Evolutionary conservation across 2,888 invertebrate species (phyloP), one percentile per base, ranked within the genome.

Genomic region (Liodrosophila aerea): DNA sequence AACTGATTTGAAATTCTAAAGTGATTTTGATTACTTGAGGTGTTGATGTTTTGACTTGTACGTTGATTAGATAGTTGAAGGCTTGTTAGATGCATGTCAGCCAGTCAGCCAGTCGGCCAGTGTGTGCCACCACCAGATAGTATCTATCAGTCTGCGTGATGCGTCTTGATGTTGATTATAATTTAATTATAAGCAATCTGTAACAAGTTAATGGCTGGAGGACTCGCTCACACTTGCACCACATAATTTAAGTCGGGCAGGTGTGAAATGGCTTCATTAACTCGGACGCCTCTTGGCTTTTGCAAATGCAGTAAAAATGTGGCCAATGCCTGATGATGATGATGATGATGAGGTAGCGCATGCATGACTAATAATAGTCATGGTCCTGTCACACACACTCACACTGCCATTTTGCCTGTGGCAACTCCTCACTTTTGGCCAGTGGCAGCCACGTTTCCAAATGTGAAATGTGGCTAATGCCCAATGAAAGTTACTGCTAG

Each of bases 11-110:
- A 81, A 81, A 81, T 81, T 81, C 81, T 81, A 81, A 81, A 81
- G 81, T 81, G 81, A 83, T 81, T 81, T 81, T 81, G 81, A 81
- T 81, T 81, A 81, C 84, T 83, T 75, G 84, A 81, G 81, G 81
- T 81, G 81, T 81, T 83, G 81, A 81, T 81, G 81, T 81, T 81
- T 81, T 81, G 81, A 81, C 81, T 81, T 81, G 81, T 81, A 81
- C 81, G 81, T 81, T 81, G 81, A 81, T 81, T 81, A 81, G 81
- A 81, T 81, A 81, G 77, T 73, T 77, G 81, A 67, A 66, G 64
- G 76, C 83, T 81, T 83, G 81, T 83, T 81, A 83, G 77, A 77
- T 83, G 75, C 83, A 80, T 83, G 83, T 82, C 78, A 78, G 54
- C 34, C 11, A n/a, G n/a, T 11, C 34, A 31, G 22, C 30, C 30